Evolutionary conservation across 2,888 invertebrate genomes (phyloP).

Genomic region (Altica lythri): DNA sequence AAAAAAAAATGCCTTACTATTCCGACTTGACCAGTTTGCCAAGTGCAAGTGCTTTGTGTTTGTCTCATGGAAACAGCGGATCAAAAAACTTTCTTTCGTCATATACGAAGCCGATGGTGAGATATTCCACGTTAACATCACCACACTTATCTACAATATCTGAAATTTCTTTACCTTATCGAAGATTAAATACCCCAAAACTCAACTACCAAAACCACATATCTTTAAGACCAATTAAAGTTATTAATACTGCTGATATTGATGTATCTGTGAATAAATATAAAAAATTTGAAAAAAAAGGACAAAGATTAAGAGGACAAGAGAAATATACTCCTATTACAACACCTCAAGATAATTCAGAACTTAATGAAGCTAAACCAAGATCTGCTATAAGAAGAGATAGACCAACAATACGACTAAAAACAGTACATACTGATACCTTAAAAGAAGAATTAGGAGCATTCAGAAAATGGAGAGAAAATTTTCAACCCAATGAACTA

Average conservation of each 20-base stretch:
- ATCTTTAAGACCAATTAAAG: conserved; percentile 67
- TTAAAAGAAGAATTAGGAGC: conserved; percentile 45
- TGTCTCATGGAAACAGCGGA: conserved; percentile 12
- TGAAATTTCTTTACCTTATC: conserved; percentile 61
- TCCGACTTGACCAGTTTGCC: conserved; percentile 17
- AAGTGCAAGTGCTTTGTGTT: conserved; percentile 14
- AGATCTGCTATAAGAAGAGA: conserved; percentile 68
- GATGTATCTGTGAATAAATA: conserved; percentile 77
- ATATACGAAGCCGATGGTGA: conserved; percentile 46
- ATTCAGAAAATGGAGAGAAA: conserved; percentile 65
- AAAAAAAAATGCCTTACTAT: conserved; percentile 17
- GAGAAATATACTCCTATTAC: conserved; percentile 18
- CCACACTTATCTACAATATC: conserved; percentile 78
- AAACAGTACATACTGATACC: conserved; percentile 62
- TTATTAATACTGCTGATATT: conserved; percentile 85
- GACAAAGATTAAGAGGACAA: conserved; percentile 20
- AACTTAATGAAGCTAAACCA: conserved; percentile 49
- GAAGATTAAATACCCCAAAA: conserved; percentile 61
- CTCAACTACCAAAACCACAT: conserved; percentile 58
- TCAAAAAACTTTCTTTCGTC: conserved; percentile 28
- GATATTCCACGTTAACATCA: too few species aligned
- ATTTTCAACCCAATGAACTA: conserved; percentile 64
- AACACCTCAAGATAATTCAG: too few species aligned
- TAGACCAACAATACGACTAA: conserved; percentile 74
- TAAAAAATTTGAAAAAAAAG: conserved; percentile 51